phyloP scores from a whole-genome alignment of 2,888 invertebrate species.

The Habrosyne pyritoides region DNA sequence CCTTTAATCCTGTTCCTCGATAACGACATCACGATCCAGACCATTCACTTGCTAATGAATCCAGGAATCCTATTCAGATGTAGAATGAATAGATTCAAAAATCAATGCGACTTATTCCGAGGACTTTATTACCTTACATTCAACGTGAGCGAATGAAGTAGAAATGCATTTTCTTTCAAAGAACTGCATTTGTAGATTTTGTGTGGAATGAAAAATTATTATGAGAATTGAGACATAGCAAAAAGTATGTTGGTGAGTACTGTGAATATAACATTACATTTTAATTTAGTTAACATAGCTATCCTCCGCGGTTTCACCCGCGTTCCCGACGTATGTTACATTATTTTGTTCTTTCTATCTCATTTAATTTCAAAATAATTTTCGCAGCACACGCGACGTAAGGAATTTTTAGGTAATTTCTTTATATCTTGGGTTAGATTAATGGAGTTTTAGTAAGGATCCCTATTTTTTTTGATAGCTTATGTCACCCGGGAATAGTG shows the following conservation, averaged over 20 bases:
- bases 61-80: constrained; percentile 22
- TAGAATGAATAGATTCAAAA: constrained; percentile 28
- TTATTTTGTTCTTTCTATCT: no score
- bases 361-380: no score
- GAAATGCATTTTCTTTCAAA: not conserved
- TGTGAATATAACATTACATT: no score
- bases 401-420: no score
- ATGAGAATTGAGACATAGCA: not conserved
- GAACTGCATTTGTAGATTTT: not conserved
- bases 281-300: no score
- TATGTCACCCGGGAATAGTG: no score
- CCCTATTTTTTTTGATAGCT: no score
- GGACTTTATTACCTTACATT: constrained; percentile 8
- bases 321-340: no score
- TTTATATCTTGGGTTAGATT: no score
- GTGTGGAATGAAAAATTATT: not conserved
- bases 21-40: constrained; percentile 39
- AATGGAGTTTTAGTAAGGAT: no score
- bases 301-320: no score
- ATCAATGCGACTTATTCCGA: constrained; percentile 9
- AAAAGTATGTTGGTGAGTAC: not conserved
- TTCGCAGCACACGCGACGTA: no score
- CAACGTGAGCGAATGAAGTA: not conserved
- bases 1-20: constrained; percentile 33
- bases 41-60: constrained; percentile 42